Base-by-base conservation (phyloP, 2,113 vertebrate genomes). In the Cyphomyrus discorhynchus region DNA sequence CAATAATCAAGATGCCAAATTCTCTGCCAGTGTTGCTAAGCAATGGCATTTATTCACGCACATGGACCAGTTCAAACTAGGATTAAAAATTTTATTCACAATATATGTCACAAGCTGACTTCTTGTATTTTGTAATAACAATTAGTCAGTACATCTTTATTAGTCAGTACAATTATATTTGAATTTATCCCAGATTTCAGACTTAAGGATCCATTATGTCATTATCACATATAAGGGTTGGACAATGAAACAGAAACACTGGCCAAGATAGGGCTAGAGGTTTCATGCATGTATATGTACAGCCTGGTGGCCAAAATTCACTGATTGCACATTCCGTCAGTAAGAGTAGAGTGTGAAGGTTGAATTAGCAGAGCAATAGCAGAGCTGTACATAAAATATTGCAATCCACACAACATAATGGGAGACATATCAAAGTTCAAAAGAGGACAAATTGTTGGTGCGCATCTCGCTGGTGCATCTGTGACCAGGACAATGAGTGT, bases 1-100 rank as follows among this genome's bases (percentile, higher is more conserved):
- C 88, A 31, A 88, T 45, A 70, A 70, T 70, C 19, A 88, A 47
- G 66, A 47, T 66, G 58, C 58, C 46, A 88, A 70, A 88, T 77
- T 3, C 3, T 8, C 62, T 88, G 88, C 11, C 46, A 47, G 58
- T 6, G n/a, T 88, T 88, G 88, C 88, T 88, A 27, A 88, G 88
- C 88, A 21, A 88, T 62, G 42, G 46, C n/a, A 74, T 74, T 50
- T 88, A 66, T 88, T 31, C 45, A 45, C 1, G 45, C 5, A 70
- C 10, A 45, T 19, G 66, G 35, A 53, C 45, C 27, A 11, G 27
- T 86, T 86, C 50, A 50, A 86, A 35, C 9, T 86, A 86, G n/a
- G 11, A 86, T 35, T 52, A 15, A 52, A 31, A 86, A 52, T 27
- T 53, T 19, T 47, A 19, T 21, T 77, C 70, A 35, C 10, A n/a